Evolutionary conservation across 2,113 vertebrate species (phyloP), one percentile per base, ranked within the genome.

Genomic region (Hyaena hyaena): DNA sequence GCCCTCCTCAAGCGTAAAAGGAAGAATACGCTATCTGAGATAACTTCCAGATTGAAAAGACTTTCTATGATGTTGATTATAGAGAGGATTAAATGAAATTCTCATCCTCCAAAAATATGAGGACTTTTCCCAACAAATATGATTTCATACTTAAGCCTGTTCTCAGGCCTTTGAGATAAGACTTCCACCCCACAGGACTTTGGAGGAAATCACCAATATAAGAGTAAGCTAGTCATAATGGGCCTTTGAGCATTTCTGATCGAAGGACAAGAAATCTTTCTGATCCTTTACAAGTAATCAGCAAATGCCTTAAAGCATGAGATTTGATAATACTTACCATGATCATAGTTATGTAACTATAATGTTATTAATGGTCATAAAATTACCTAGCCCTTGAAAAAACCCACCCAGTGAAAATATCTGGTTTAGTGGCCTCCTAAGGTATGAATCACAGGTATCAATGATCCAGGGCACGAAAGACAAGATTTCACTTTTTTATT

Each of bases 221-320:
- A 92, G 19, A 87, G 8, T 39, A 58, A 66, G 71, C 10, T 85
- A 58, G 48, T 1, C 6, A 1, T 48, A 14, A 94, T 74, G 97
- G 55, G 93, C 95, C 91, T 80, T 94, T 97, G 97, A 97, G 93
- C 92, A 97, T 96, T 98, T 97, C 66, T 98, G 88, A 89, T 82
- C 66, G 93, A 83, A 89, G 96, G 93, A 90, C 45, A 79, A 90
- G 93, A 92, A 95, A 97, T 92, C 15, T 96, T 96, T 89, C 35
- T 86, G 92, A 95, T 31, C 84, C 98, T 98, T 91, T 83, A 83
- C 82, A 96, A 97, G 94, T 95, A 97, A 98, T 97, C 97, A 98
- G 95, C 98, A 98, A 93, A 97, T 98, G 93, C 87, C 97, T 96
- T 97, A 96, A 98, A 98, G 95, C 90, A 86, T 97, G 97, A 97